Evolutionary conservation across 2,113 vertebrate genomes (phyloP).

Genomic region (Colaptes auratus): DNA sequence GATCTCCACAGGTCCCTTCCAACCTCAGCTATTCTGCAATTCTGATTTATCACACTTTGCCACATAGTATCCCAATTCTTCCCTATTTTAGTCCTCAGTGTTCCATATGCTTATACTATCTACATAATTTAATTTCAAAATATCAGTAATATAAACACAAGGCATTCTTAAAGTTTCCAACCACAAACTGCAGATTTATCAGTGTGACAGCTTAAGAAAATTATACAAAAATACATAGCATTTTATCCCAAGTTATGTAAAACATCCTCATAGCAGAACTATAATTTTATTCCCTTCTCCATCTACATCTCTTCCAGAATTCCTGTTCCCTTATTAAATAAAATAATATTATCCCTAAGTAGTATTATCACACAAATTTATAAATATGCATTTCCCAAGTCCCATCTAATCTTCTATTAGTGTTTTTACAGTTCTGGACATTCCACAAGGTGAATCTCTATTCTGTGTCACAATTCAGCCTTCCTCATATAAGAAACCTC

Average conservation of each 20-base stretch:
- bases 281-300: neutral
- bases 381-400: neutral
- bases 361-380: neutral
- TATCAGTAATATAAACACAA: neutral
- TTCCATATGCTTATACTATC: neutral
- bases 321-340: neutral
- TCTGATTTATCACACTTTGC: neutral
- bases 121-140: neutral
- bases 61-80: neutral
- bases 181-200: neutral
- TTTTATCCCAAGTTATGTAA: neutral
- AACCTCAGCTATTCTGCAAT: neutral
- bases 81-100: neutral
- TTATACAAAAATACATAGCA: neutral
- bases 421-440: neutral
- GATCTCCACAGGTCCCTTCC: neutral
- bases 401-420: neutral
- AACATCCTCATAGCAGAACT: neutral
- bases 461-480: neutral
- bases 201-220: neutral
- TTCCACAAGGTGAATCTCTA: neutral
- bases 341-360: neutral
- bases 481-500: neutral
- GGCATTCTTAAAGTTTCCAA: neutral
- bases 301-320: neutral